Conservation (phyloP, 2,113 vertebrate genomes). For the Oryzias celebensis region DNA sequence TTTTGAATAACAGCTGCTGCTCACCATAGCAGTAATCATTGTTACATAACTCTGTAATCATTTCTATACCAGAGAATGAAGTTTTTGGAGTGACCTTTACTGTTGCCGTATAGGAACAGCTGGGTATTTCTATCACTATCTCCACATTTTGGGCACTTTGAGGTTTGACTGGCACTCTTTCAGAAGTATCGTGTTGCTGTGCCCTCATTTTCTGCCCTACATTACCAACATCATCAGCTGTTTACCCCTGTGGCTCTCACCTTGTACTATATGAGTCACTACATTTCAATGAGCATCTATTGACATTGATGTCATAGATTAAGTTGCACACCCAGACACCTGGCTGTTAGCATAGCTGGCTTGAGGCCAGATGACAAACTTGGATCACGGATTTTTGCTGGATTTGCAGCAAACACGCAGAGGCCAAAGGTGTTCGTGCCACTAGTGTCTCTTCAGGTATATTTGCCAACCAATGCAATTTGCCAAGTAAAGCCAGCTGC, state of each 20-base stretch:
- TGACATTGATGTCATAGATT: conserved; percentile 1
- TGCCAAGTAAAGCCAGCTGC: neutral
- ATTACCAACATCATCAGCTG: neutral
- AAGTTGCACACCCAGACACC: neutral
- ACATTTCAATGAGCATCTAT: conserved; percentile 1
- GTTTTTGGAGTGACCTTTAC: neutral
- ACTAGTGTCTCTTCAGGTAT: neutral
- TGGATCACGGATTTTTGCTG: neutral
- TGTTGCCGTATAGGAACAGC: too few species aligned
- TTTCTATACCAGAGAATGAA: neutral
- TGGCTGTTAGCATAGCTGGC: neutral
- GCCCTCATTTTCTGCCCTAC: neutral
- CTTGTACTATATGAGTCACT: neutral
- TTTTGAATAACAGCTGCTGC: conserved; percentile 17
- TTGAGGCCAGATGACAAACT: neutral
- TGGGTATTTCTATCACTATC: neutral
- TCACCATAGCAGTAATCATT: neutral
- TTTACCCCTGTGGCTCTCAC: conserved; percentile 1
- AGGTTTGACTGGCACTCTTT: neutral
- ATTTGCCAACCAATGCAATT: neutral
- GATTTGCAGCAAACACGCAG: neutral
- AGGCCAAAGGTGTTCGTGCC: neutral
- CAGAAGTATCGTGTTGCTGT: neutral
- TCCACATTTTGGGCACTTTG: neutral
- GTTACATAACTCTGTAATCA: neutral